phyloP scores from a whole-genome alignment of 2,113 vertebrate species.

The Sinocyclocheilus anshuiensis region DNA sequence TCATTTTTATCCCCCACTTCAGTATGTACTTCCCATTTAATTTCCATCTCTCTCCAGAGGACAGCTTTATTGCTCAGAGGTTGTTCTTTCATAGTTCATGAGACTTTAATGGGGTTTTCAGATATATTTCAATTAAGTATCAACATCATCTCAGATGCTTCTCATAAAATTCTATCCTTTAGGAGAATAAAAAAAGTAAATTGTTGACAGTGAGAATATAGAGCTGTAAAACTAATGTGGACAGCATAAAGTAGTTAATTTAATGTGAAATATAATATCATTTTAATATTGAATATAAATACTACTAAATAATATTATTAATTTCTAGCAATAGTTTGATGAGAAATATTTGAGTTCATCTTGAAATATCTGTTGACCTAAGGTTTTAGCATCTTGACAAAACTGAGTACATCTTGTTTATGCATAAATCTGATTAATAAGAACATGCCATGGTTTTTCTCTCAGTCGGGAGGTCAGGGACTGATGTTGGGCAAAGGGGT shows the following conservation, averaged over 20 bases:
- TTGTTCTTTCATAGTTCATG: background rate
- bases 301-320: too few species aligned
- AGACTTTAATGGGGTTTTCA: constrained; percentile 3
- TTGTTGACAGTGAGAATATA: background rate
- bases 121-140: background rate
- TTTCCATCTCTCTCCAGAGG: constrained; percentile 26
- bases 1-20: constrained; percentile 12
- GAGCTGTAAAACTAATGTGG: background rate
- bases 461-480: background rate
- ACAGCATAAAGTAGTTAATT: too few species aligned
- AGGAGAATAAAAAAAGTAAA: background rate
- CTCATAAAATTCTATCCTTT: background rate
- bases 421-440: background rate
- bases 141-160: background rate
- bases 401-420: too few species aligned
- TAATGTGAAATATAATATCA: too few species aligned
- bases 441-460: too few species aligned
- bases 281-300: too few species aligned
- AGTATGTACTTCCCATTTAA: constrained; percentile 49
- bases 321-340: too few species aligned
- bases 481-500: too few species aligned
- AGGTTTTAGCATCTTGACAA: too few species aligned
- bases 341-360: too few species aligned
- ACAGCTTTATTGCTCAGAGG: background rate
- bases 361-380: too few species aligned